phyloP scores from a whole-genome alignment of 2,888 invertebrate genomes.

The Neoascia interrupta region DNA sequence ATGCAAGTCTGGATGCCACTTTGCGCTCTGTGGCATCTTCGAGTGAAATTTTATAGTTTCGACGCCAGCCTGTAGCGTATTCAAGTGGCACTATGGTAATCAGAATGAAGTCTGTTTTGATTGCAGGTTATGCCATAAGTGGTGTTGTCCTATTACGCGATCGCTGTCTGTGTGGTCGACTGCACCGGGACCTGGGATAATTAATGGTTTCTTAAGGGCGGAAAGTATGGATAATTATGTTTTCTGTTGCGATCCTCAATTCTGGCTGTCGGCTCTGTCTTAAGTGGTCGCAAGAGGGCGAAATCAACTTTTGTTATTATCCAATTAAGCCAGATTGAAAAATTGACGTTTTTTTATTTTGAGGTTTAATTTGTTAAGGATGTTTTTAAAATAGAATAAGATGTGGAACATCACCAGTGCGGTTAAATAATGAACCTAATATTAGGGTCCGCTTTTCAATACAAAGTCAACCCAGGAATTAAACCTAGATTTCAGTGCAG shows the following conservation, averaged over 20 bases:
- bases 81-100: conserved; percentile 71
- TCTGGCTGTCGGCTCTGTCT: conserved; percentile 11
- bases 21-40: neutral
- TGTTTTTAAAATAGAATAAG: too few species aligned
- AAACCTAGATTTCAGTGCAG: too few species aligned
- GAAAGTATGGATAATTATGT: conserved; percentile 60
- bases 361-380: too few species aligned
- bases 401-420: too few species aligned
- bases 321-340: conserved; percentile 16
- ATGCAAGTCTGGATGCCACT: conserved; percentile 34
- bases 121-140: conserved; percentile 64
- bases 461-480: too few species aligned
- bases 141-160: conserved; percentile 65
- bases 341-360: too few species aligned
- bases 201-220: conserved; percentile 65
- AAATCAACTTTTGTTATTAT: conserved; percentile 26
- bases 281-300: conserved; percentile 16
- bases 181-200: conserved; percentile 43
- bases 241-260: conserved; percentile 47
- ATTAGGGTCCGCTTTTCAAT: too few species aligned
- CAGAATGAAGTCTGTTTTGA: conserved; percentile 71
- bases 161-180: conserved; percentile 53
- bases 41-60: conserved; percentile 52
- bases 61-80: conserved; percentile 69
- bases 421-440: too few species aligned